Base-by-base conservation (phyloP, 2,797 vertebrate genomes). In the Pangasius krempfi region DNA sequence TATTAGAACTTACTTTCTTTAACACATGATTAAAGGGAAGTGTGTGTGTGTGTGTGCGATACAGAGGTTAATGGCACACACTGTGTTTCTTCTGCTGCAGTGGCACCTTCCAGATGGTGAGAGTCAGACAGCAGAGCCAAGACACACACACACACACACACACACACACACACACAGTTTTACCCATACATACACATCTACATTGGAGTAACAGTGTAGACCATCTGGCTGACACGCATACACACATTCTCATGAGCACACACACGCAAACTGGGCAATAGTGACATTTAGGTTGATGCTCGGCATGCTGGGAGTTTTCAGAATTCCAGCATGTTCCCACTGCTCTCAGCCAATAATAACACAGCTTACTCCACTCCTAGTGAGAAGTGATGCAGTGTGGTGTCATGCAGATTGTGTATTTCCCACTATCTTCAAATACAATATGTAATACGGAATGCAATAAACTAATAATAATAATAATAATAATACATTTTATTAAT, bases 61-160 rank as follows among this genome's bases (percentile, higher is more conserved):
- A 68, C 60, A 68, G 83, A 84, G 83, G 83, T 70, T 84, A 84
- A 84, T 70, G 64, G 50, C 40, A 84, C 40, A 84, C 82, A 70
- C 47, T 44, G 56, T 64, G 37, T n/a, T 82, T 82, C 37, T 62
- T 82, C 58, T 82, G 80, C 25, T 44, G 37, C 64, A 84, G 83
- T 70, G 83, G 83, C 83, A 84, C 50, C 83, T 84, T 84, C 60
- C 83, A 84, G 83, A 84, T 84, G 83, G 83, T 54, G 47, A 52
- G 64, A 54, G 47, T 70, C 83, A 84, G n/a, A 84, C n/a, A 50
- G n/a, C 62, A 52, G 16, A 66, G 83, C 83, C 60, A 68, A 70
- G 5, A 10, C 14, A 50, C 25, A 68, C 40, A 50, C 40, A 84
- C 60, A 84, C 13, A 66, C 60, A 84, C 12, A 64, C 33, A 50